Percentiles rank a stretch among this genome's conserved stretches.
phyloP scores from a whole-genome alignment of 2,113 vertebrate genomes.

The Gadus macrocephalus region DNA sequence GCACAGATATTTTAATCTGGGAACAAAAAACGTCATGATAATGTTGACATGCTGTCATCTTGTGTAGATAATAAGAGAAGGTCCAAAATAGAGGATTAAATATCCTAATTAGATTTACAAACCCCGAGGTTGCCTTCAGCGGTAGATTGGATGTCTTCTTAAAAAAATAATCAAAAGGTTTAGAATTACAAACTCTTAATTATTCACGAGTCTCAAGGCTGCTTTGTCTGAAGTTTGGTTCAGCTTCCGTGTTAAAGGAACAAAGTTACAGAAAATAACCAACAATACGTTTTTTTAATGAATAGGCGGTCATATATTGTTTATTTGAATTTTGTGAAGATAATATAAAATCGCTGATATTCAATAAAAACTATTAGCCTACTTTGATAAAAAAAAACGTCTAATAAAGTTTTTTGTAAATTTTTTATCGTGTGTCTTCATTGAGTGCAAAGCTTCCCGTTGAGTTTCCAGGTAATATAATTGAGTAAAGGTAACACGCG shows the following conservation, averaged over 20 bases:
- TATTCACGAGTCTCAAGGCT: conserved; percentile 65
- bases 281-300: too few relatives aligned
- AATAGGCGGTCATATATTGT: too few relatives aligned
- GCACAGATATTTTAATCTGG: conserved; percentile 17
- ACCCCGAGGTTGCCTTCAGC: conserved; percentile 63
- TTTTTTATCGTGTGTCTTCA: too few relatives aligned
- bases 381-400: too few relatives aligned
- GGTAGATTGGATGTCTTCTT: conserved; percentile 70
- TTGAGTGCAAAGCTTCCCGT: too few relatives aligned
- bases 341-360: too few relatives aligned
- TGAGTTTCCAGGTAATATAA: neutral
- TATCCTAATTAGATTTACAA: conserved; percentile 78
- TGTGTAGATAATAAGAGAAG: conserved; percentile 63
- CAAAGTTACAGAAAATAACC: too few relatives aligned
- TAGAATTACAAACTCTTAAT: conserved; percentile 67
- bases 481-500: neutral
- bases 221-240: conserved; percentile 27
- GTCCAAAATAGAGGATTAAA: conserved; percentile 43
- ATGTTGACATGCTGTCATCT: conserved; percentile 40
- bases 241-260: too few relatives aligned
- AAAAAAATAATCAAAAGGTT: conserved; percentile 65
- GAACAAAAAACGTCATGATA: conserved; percentile 32
- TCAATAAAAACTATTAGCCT: too few relatives aligned
- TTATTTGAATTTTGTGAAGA: too few relatives aligned
- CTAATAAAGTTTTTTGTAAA: too few relatives aligned